These are phyloP conservation scores for Plutomurus gul DNA, from an alignment of 1,140 invertebrate species.

Conservation along the genomic window DNA sequence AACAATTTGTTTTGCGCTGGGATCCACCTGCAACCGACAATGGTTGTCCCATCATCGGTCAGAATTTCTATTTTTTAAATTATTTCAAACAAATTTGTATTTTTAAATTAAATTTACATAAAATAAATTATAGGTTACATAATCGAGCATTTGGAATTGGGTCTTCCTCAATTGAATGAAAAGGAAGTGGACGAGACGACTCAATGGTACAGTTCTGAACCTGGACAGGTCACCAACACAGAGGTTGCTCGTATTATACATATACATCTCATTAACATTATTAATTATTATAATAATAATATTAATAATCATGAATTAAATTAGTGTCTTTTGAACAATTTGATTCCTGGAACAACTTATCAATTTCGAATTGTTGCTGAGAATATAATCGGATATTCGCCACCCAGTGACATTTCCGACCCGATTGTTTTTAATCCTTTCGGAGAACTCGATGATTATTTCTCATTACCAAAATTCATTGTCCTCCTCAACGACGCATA, in stretches of 20 bases:
- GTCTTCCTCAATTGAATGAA: background rate
- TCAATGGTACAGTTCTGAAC: slow-evolving; percentile 26
- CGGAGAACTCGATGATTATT: slow-evolving; percentile 38
- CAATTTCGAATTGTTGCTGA: slow-evolving; percentile 86
- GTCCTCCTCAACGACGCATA: slow-evolving; percentile 68
- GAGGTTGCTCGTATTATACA: no score
- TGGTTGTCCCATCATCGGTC: slow-evolving; percentile 62
- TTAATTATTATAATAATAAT: no score
- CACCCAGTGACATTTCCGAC: slow-evolving; percentile 37
- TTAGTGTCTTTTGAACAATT: slow-evolving; percentile 39
- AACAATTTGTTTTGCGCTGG: slow-evolving; percentile 62
- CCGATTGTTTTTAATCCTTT: slow-evolving; percentile 40
- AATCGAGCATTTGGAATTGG: slow-evolving; percentile 8
- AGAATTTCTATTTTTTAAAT: slow-evolving; percentile 52
- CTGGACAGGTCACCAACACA: slow-evolving; percentile 15
- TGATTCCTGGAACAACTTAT: slow-evolving; percentile 74
- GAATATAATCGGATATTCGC: slow-evolving; percentile 66
- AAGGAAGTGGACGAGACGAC: background rate
- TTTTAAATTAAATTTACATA: background rate
- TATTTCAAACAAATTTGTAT: background rate
- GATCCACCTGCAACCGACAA: slow-evolving; percentile 62
- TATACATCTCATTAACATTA: no score
- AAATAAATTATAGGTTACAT: background rate
- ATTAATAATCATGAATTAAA: no score
- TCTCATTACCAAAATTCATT: slow-evolving; percentile 29